Evolutionary conservation across 2,113 vertebrate species (phyloP).

Genomic region (Rhizomys pruinosus): DNA sequence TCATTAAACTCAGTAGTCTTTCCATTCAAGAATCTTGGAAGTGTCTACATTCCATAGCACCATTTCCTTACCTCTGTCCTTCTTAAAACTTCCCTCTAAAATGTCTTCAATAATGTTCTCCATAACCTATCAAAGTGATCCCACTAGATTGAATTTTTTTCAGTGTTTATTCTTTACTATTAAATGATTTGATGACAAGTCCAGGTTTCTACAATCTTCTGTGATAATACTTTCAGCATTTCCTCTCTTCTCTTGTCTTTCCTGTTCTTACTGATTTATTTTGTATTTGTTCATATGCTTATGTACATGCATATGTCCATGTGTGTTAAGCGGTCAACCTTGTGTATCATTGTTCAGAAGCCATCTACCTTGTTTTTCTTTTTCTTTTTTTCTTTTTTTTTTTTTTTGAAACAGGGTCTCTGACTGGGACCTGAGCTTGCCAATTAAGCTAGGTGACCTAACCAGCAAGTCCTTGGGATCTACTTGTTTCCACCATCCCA

Average conservation of each 20-base stretch:
- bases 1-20: background rate
- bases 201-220: background rate
- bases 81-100: conserved; percentile 9
- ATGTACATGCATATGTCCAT: no score
- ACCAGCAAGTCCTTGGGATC: no score
- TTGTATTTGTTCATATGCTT: background rate
- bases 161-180: background rate
- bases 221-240: background rate
- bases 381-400: background rate
- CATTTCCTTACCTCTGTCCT: background rate
- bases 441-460: background rate
- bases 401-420: background rate
- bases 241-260: background rate
- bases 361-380: background rate
- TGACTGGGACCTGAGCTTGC: background rate
- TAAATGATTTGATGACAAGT: conserved; percentile 4
- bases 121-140: background rate
- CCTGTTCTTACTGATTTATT: background rate
- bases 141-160: background rate
- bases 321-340: background rate
- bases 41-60: background rate
- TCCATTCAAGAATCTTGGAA: background rate
- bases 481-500: no score
- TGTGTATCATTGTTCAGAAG: background rate
- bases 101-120: background rate